phyloP scores from a whole-genome alignment of 2,113 vertebrate genomes.

The Toxotes jaculatrix region DNA sequence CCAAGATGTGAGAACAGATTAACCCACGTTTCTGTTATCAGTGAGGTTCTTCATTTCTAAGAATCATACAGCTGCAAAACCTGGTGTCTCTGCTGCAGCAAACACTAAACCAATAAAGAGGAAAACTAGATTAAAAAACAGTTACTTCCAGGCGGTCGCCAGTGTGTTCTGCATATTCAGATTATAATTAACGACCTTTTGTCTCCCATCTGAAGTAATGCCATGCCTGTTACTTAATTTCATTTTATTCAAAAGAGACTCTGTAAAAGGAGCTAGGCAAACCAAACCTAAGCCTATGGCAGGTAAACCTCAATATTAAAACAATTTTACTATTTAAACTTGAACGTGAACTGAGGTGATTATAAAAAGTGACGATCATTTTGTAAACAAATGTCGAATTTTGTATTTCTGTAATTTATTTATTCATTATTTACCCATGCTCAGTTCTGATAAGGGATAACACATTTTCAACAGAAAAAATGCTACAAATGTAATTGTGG shows the following conservation, averaged over 20 bases:
- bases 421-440: not conserved
- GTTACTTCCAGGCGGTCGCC: not conserved
- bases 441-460: not conserved
- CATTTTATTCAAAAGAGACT: conserved; percentile 1
- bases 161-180: not conserved
- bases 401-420: not conserved
- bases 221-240: conserved; percentile 1
- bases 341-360: not conserved
- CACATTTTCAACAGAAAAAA: not conserved
- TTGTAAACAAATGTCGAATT: not conserved
- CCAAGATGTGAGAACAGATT: conserved; percentile 50
- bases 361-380: not conserved
- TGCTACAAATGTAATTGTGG: not conserved
- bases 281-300: not conserved
- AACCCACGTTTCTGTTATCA: conserved; percentile 54
- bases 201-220: conserved; percentile 15
- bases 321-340: not conserved
- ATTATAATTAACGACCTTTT: conserved; percentile 50
- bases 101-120: conserved; percentile 6
- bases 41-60: conserved; percentile 38
- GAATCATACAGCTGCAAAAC: conserved; percentile 27
- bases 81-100: conserved; percentile 21
- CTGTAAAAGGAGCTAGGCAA: not conserved
- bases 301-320: not conserved
- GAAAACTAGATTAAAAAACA: conserved; percentile 5